Conservation (phyloP, 2,888 invertebrate species). For the Eudemis profundana region DNA sequence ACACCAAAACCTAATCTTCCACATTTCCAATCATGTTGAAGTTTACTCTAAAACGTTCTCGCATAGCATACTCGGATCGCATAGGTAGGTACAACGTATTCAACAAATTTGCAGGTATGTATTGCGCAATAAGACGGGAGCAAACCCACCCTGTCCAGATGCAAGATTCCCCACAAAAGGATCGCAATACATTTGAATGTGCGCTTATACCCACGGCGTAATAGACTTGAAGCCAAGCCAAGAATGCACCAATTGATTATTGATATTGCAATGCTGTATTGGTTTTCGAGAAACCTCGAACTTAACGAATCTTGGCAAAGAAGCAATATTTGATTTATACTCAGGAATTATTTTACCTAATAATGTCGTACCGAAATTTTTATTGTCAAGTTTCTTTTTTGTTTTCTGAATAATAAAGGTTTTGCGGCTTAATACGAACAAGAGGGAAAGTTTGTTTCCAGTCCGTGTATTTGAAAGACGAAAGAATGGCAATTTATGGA, state of each 20-base stretch:
- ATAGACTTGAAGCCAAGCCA: conserved; percentile 83
- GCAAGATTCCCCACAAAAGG: conserved; percentile 67
- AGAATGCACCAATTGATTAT: conserved; percentile 85
- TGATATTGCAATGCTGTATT: conserved; percentile 77
- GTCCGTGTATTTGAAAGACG: conserved; percentile 43
- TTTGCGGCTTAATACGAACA: conserved; percentile 42
- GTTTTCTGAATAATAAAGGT: conserved; percentile 40
- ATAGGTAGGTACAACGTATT: conserved; percentile 6
- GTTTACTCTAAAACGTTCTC: conserved; percentile 1
- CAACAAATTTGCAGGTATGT: conserved; percentile 27
- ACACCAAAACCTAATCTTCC: background rate
- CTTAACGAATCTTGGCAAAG: conserved; percentile 51
- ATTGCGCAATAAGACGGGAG: conserved; percentile 20
- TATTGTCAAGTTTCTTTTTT: conserved; percentile 46
- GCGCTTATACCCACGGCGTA: conserved; percentile 68
- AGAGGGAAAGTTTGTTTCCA: conserved; percentile 38
- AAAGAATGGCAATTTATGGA: conserved; percentile 45
- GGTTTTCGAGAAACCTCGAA: conserved; percentile 57
- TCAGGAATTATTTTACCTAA: conserved; percentile 45
- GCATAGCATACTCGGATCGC: conserved; percentile 2
- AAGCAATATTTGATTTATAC: conserved; percentile 49
- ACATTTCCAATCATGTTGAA: conserved; percentile 15
- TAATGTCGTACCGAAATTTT: conserved; percentile 38
- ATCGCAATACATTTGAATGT: conserved; percentile 72
- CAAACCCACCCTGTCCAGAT: conserved; percentile 56